Conservation (phyloP, 2,113 vertebrate species). For the Capra hircus region DNA sequence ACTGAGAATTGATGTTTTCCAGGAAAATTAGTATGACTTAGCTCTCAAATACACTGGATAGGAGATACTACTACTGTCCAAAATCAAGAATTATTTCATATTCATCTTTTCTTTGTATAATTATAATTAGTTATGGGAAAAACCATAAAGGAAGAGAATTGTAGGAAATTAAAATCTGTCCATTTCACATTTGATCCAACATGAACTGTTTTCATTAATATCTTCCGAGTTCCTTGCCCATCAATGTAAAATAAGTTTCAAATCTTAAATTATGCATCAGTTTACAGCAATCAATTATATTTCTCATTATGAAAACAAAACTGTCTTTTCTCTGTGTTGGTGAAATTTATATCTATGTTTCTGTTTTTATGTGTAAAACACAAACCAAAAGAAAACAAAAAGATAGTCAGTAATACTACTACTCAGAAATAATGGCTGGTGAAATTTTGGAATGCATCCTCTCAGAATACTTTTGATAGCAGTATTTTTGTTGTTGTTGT, state of each 20-base stretch:
- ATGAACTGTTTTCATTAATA: slow-evolving; percentile 23
- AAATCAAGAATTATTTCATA: background rate
- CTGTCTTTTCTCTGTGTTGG: background rate
- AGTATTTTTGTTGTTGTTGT: background rate
- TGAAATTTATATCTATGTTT: background rate
- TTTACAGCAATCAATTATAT: background rate
- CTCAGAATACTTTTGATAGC: background rate
- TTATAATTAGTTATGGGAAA: slow-evolving; percentile 42
- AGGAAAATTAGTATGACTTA: background rate
- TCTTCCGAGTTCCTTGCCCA: background rate
- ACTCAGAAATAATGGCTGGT: background rate
- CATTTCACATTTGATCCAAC: slow-evolving; percentile 33
- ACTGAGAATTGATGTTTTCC: background rate
- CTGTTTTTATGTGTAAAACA: background rate
- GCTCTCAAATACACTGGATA: background rate
- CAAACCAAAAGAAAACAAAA: background rate
- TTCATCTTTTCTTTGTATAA: background rate
- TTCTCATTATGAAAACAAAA: background rate
- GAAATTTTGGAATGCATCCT: background rate
- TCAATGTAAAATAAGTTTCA: slow-evolving; percentile 33
- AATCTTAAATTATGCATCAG: background rate
- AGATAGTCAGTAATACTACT: background rate
- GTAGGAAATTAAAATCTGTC: background rate
- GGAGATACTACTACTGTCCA: background rate
- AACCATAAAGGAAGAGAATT: slow-evolving; percentile 21